A percentile compares a stretch with the other conserved stretches of the same genome.
Conservation (phyloP, 2,888 invertebrate species). For the Megalurothrips usitatus region DNA sequence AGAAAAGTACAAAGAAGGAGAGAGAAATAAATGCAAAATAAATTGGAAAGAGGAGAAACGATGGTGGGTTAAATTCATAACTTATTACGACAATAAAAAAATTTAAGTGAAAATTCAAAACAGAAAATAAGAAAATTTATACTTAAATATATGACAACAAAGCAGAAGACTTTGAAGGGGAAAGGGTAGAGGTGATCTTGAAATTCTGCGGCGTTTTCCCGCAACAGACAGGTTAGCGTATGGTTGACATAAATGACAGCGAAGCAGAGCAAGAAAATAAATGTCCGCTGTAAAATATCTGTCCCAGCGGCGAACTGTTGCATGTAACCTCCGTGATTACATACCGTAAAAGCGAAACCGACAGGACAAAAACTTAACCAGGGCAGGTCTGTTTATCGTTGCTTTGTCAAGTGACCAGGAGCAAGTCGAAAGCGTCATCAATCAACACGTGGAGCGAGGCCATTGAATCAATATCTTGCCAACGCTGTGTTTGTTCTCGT, state of each 20-base stretch:
- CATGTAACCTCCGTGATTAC: background rate
- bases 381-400: background rate
- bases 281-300: background rate
- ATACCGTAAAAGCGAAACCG: background rate
- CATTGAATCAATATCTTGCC: background rate
- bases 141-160: background rate
- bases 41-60: background rate
- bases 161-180: background rate
- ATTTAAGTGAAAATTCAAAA: background rate
- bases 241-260: background rate
- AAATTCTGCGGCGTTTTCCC: background rate
- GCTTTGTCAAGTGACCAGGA: background rate
- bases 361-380: background rate
- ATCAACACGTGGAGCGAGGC: background rate
- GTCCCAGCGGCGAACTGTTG: background rate
- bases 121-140: background rate
- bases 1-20: background rate
- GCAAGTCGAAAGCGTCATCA: background rate
- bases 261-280: background rate
- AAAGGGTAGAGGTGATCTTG: background rate
- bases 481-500: background rate
- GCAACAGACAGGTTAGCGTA: background rate
- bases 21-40: background rate
- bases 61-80: background rate
- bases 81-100: background rate